These are phyloP conservation scores for Acanthaster planci DNA, from an alignment of 35 echinoderm and acorn worm genomes.

Conservation along the genomic window DNA sequence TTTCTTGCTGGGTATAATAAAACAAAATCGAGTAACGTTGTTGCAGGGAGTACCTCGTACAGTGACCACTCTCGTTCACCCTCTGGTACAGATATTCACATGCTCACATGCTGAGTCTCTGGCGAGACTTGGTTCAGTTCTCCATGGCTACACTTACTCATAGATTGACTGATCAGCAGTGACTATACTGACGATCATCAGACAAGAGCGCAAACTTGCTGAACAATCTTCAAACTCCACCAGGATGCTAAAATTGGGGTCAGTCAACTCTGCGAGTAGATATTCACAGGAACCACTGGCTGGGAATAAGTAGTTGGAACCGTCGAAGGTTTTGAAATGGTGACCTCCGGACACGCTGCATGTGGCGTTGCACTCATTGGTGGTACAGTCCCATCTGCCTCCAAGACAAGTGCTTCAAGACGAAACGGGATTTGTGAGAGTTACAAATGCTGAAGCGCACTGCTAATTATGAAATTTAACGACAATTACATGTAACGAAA, in stretches of 20 bases:
- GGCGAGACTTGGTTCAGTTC: not conserved
- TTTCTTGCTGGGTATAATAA: no score
- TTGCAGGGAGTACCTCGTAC: no score
- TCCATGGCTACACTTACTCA: not conserved
- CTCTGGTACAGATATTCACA: no score
- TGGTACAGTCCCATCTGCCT: not conserved
- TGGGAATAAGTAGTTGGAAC: slow-evolving; percentile 27
- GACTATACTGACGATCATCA: not conserved
- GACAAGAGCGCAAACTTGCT: not conserved
- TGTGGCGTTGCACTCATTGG: slow-evolving; percentile 12
- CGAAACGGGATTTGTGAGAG: no score
- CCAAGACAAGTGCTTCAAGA: slow-evolving; percentile 16
- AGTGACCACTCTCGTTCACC: no score
- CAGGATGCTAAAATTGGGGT: not conserved
- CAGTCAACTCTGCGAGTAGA: not conserved
- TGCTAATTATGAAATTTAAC: no score
- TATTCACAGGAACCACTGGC: slow-evolving; percentile 18
- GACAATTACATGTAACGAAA: no score
- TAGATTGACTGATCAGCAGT: not conserved
- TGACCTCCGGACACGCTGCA: slow-evolving; percentile 14
- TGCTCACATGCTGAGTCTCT: no score
- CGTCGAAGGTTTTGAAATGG: slow-evolving; percentile 34
- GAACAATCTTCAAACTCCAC: not conserved
- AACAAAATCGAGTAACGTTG: no score
- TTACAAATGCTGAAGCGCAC: no score